These are phyloP conservation scores for Ecliptopera silaceata DNA, from an alignment of 2,888 invertebrate species.

Conservation along the genomic window DNA sequence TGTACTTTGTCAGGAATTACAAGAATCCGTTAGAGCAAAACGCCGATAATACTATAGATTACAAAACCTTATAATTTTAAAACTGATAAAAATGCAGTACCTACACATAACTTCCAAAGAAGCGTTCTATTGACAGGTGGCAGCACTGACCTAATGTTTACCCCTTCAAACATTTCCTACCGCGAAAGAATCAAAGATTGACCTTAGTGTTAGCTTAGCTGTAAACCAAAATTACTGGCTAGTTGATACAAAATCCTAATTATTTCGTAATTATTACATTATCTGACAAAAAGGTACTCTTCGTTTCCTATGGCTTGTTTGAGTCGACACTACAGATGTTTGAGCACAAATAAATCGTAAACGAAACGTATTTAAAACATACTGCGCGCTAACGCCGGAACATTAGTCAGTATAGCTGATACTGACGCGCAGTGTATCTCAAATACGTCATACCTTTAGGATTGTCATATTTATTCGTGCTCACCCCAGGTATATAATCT, in stretches of 20 bases:
- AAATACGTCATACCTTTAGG: no score
- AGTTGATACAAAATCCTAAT: slow-evolving; percentile 35
- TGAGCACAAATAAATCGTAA: no score
- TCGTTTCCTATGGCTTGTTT: slow-evolving; percentile 19
- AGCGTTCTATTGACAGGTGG: slow-evolving; percentile 31
- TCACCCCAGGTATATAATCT: no score
- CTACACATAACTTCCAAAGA: slow-evolving; percentile 29
- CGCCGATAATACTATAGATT: slow-evolving; percentile 44
- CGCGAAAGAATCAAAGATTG: neutral
- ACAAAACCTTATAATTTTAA: slow-evolving; percentile 39
- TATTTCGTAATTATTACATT: slow-evolving; percentile 29
- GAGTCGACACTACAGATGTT: slow-evolving; percentile 15
- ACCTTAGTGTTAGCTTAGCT: slow-evolving; percentile 16
- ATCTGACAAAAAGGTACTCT: slow-evolving; percentile 34
- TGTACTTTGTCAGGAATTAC: neutral
- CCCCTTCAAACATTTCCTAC: neutral
- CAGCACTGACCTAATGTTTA: slow-evolving; percentile 18
- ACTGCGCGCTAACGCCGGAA: no score
- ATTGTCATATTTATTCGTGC: no score
- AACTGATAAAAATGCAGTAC: slow-evolving; percentile 42
- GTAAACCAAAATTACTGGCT: slow-evolving; percentile 11
- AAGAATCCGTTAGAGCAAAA: slow-evolving; percentile 16
- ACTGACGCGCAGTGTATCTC: no score
- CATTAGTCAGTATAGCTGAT: no score
- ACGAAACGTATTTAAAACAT: no score